phyloP scores from a whole-genome alignment of 2,797 vertebrate genomes.

The Petrocephalus schoutedeni region DNA sequence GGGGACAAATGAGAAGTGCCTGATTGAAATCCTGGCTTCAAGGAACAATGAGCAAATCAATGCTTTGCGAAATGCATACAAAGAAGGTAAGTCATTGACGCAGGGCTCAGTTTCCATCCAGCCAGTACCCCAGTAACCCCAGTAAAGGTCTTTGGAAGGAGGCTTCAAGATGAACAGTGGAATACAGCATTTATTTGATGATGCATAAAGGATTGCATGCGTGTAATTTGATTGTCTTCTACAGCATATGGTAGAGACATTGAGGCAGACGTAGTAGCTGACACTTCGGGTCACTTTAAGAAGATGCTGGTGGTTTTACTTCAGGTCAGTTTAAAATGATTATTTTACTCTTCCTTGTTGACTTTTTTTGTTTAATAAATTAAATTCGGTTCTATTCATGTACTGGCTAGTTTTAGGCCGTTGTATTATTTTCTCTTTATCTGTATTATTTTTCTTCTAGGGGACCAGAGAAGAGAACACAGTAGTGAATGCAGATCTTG shows the following conservation, averaged over 20 bases:
- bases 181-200: neutral
- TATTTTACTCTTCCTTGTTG: neutral
- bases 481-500: constrained; percentile 80
- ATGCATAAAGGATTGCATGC: neutral
- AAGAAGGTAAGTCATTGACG: constrained; percentile 69
- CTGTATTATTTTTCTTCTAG: constrained; percentile 49
- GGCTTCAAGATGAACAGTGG: neutral
- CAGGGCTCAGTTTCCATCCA: neutral
- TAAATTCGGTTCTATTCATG: neutral
- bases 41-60: constrained; percentile 82
- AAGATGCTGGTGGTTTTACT: constrained; percentile 94
- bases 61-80: constrained; percentile 79
- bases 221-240: neutral
- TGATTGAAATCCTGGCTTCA: constrained; percentile 88
- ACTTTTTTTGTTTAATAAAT: neutral
- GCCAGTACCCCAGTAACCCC: neutral
- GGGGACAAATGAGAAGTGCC: constrained; percentile 84
- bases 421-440: neutral
- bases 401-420: neutral
- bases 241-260: constrained; percentile 81
- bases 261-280: constrained; percentile 74
- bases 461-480: constrained; percentile 85
- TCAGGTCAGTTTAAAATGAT: constrained; percentile 65
- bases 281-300: constrained; percentile 93
- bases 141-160: neutral